Evolutionary conservation across 2,113 vertebrate genomes (phyloP), one percentile per base, ranked within the genome.

Genomic region (Litocranius walleri): DNA sequence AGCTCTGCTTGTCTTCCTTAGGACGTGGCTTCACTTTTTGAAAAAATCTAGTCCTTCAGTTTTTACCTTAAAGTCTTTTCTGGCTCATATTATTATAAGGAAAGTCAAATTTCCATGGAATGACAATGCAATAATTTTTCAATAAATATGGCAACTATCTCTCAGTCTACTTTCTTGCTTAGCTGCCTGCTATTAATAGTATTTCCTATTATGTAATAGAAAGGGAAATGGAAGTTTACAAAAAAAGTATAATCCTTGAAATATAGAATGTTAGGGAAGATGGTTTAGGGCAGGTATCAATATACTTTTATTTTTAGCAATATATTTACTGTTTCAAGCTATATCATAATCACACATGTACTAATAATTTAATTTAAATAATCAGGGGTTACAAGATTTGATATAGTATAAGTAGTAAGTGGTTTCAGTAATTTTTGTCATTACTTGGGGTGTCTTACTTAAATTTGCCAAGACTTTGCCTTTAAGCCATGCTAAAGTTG

Each of bases 1-100:
- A 97, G 82, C 36, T 67, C 27, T 91, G 7, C 10, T 88, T 84
- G 27, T 86, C 45, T 97, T 82, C 62, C 77, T 93, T 95, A 98
- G 86, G 93, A 94, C 2, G 64, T 54, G 43, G 25, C 83, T 96
- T 96, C 27, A 94, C 50, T 56, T 96, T 98, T 77, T 80, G 43
- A 4, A 84, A 56, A 61, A 92, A 17, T 57, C 6, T 87, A 95
- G 45, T 77, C 45, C 80, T 95, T 97, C 67, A 54, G 14, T 90
- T 97, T 96, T 84, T 93, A 10, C 2, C 36, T 93, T 71, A 86
- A 96, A 74, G n/a, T 78, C 67, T 94, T 97, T 96, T 82, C 59
- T 95, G 56, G 40, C 80, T 12, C 89, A 54, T 92, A 90, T 92
- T 97, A 57, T 93, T 89, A 84, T 91, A 91, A 88, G 56, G 5